Evolutionary conservation across 1,140 invertebrate species (phyloP), one percentile per base, ranked within the genome.

Genomic region (Eumeta japonica): DNA sequence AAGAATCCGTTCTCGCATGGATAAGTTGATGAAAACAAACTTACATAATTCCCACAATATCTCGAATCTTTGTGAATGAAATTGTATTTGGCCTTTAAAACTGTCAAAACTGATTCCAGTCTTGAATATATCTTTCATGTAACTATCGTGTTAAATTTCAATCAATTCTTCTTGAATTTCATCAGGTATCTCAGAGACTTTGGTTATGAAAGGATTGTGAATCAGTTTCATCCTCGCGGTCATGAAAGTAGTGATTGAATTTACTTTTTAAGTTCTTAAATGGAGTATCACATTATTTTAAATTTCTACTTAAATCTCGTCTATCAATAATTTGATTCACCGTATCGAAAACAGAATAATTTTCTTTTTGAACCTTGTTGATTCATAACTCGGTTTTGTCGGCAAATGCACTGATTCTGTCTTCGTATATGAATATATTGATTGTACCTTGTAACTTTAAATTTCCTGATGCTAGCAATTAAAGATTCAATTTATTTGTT

Each of bases 1-100:
- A 37, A 43, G 19, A 45, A 45, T 29, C 35, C 43, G 34, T 48
- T 30, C 38, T 48, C 41, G 17, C 46, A 41, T 40, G 41, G 30
- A 44, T 48, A 30, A 9, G 28, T 30, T 14, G 13, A 10, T 13
- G 28, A 30, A 30, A 30, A 30, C 13, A 30, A 30, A 30, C 5
- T 30, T 7, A 30, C 4, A 12, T 30, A 30, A 30, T 12, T 5
- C 5, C 5, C 4, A 30, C 28, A 30, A 30, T 30, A 5, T 30
- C 28, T 10, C 28, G 28, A 39, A 45, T 3, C 16, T 39, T 45
- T 16, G 32, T 32, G 5, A 39, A 38, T 24, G 17, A 44, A 17
- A 41, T 30, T 35, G 39, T 33, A 12, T 29, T 41, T 41, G 35
- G 39, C 16, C 32, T 30, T 33, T 33, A 44, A 31, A 39, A 30